A percentile compares a stretch with the other conserved stretches of the same genome.
Evolutionary conservation across 2,797 vertebrate species (phyloP).

Genomic region (Coluber constrictor): DNA sequence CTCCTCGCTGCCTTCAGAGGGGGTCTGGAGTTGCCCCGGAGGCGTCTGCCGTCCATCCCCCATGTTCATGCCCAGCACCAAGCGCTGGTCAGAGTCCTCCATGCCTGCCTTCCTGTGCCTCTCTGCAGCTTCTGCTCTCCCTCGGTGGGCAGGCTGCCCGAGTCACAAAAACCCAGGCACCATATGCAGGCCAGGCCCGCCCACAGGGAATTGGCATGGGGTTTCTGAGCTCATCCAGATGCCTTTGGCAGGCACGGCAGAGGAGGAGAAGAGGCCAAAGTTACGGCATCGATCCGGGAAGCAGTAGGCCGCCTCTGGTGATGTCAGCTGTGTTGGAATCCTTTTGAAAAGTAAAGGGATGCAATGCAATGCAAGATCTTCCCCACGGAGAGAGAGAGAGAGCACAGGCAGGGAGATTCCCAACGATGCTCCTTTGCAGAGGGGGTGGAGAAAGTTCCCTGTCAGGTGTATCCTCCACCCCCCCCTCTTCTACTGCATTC

Average conservation of each 20-base stretch:
- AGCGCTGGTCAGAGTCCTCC: constrained; percentile 39
- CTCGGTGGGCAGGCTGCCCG: constrained; percentile 40
- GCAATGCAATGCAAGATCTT: neutral
- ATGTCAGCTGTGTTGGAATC: neutral
- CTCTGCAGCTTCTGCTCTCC: constrained; percentile 47
- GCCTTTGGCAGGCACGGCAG: constrained; percentile 17
- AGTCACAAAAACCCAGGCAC: constrained; percentile 35
- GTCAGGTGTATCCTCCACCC: constrained; percentile 29
- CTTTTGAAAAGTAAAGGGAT: neutral
- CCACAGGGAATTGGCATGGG: constrained; percentile 24
- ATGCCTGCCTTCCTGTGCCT: constrained; percentile 44
- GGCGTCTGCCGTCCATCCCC: constrained; percentile 74
- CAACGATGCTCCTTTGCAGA: neutral
- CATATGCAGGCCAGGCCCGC: constrained; percentile 50
- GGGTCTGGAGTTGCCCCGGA: constrained; percentile 50
- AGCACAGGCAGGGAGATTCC: neutral
- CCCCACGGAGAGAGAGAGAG: neutral
- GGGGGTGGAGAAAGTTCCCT: constrained; percentile 24
- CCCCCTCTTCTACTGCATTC: neutral
- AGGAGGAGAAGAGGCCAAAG: neutral
- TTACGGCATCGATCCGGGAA: neutral
- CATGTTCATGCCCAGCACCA: constrained; percentile 62
- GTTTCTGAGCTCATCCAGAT: neutral
- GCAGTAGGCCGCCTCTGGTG: neutral
- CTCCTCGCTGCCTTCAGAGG: constrained; percentile 56